Evolutionary conservation across 2,888 invertebrate species (phyloP).

Genomic region (Rhagophthalmus giganteus): DNA sequence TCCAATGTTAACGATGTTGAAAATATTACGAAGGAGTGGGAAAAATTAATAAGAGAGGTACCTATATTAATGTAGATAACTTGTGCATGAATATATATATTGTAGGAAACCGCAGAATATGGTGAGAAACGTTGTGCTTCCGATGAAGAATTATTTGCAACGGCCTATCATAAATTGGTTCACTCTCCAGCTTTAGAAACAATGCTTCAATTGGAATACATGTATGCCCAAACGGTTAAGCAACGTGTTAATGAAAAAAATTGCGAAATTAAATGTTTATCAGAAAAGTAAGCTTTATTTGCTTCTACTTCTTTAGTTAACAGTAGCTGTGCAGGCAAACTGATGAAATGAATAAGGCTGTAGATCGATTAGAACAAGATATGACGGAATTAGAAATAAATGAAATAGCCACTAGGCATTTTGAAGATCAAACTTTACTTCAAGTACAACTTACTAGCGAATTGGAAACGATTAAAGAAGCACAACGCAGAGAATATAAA

Average conservation of each 20-base stretch:
- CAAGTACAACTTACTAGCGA: constrained; percentile 85
- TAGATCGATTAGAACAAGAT: constrained; percentile 74
- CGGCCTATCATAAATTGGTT: constrained; percentile 75
- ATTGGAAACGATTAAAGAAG: constrained; percentile 80
- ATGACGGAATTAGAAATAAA: constrained; percentile 86
- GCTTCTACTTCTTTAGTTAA: too few species aligned
- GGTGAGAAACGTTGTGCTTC: constrained; percentile 80
- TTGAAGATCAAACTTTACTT: constrained; percentile 80
- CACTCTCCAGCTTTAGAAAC: constrained; percentile 76
- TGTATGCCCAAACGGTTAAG: constrained; percentile 79
- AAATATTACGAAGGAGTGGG: constrained; percentile 76
- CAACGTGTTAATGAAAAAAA: constrained; percentile 74
- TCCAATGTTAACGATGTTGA: constrained; percentile 71
- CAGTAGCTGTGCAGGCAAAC: constrained; percentile 65
- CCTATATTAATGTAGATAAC: constrained; percentile 16
- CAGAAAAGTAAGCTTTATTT: constrained; percentile 60
- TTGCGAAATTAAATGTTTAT: constrained; percentile 69
- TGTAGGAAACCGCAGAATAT: constrained; percentile 79
- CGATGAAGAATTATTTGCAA: constrained; percentile 84
- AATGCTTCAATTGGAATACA: constrained; percentile 84
- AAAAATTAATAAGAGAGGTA: constrained; percentile 72
- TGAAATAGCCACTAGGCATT: constrained; percentile 77
- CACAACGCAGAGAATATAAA: constrained; percentile 83
- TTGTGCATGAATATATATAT: too few species aligned
- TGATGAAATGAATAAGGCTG: constrained; percentile 85